A percentile compares a stretch with the other conserved stretches of the same genome.
These are phyloP conservation scores for Malurus alboscapulatus DNA, from an alignment of 2,113 vertebrate species.

Conservation along the genomic window DNA sequence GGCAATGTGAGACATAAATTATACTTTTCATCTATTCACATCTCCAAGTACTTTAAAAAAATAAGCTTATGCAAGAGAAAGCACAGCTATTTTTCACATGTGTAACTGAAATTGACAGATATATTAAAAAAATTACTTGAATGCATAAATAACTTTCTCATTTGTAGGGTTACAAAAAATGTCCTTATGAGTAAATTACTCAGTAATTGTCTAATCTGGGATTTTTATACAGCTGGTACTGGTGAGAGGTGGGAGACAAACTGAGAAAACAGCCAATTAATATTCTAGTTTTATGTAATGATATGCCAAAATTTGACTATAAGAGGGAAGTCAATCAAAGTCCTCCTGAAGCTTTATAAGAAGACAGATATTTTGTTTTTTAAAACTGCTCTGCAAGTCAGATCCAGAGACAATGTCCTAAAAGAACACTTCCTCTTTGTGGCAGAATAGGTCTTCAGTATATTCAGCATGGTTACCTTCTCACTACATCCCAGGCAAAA, in stretches of 20 bases:
- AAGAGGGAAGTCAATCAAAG: background rate
- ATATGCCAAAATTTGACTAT: background rate
- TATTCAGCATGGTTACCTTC: background rate
- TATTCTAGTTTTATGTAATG: background rate
- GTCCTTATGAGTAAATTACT: background rate
- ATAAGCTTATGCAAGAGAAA: background rate
- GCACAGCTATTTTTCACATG: background rate
- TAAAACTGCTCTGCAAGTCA: background rate
- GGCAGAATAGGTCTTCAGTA: background rate
- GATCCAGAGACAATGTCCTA: background rate
- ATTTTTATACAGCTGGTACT: background rate
- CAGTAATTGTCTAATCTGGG: background rate
- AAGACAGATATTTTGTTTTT: background rate
- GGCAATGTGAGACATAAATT: background rate
- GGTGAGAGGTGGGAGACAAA: background rate
- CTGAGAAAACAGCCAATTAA: background rate
- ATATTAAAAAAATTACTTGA: background rate
- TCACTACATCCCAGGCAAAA: background rate
- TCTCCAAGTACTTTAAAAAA: background rate
- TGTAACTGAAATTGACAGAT: background rate
- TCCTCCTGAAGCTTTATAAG: background rate
- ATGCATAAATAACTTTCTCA: background rate
- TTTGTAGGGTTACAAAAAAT: background rate
- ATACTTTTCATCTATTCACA: background rate
- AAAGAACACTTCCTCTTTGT: background rate